Percentiles rank a stretch among this genome's conserved stretches.
phyloP scores from a whole-genome alignment of 2,797 vertebrate species.

The Pseudocheirus occidentalis region DNA sequence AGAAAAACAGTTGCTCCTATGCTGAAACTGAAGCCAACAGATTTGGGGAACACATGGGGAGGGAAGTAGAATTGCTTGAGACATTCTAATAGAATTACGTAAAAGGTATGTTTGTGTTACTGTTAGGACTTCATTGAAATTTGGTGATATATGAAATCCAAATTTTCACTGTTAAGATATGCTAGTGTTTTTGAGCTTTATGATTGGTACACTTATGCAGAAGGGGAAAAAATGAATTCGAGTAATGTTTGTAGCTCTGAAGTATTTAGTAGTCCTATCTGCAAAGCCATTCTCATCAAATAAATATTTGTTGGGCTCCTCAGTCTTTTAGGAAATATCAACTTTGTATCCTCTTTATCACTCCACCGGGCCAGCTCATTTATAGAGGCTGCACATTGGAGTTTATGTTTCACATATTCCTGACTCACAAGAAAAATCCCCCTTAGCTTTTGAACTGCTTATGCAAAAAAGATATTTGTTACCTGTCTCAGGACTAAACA shows the following conservation, averaged over 20 bases:
- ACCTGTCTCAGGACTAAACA: neutral
- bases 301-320: neutral
- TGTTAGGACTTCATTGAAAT: neutral
- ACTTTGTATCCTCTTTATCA: neutral
- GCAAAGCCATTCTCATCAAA: neutral
- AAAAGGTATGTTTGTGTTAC: neutral
- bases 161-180: neutral
- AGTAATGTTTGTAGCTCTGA: neutral
- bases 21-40: neutral
- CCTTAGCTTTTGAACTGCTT: neutral
- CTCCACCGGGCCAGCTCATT: neutral
- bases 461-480: neutral
- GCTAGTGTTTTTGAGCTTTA: neutral
- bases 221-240: neutral
- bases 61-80: neutral
- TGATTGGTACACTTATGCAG: neutral
- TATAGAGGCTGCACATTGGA: neutral
- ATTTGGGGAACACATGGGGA: neutral
- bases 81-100: neutral
- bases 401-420: neutral
- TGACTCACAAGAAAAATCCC: neutral
- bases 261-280: neutral
- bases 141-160: neutral
- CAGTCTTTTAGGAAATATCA: neutral
- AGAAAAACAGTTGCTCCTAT: neutral